Conservation (phyloP, 2,888 invertebrate species). For the Sphaerophoria rueppellii region DNA sequence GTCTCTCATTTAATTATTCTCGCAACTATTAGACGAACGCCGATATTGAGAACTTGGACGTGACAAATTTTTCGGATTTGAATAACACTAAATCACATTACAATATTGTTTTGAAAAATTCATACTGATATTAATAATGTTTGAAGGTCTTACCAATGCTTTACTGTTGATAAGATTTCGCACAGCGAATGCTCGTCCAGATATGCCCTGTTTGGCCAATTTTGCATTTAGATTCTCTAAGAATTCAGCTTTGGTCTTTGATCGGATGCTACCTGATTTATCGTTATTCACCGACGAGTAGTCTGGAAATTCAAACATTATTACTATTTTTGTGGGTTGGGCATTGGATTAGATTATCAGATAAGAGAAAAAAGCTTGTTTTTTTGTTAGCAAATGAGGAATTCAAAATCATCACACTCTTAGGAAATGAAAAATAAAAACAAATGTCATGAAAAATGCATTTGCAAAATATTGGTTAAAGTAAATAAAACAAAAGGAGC, state of each 20-base stretch:
- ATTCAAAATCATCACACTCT: conserved; percentile 62
- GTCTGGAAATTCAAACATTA: conserved; percentile 75
- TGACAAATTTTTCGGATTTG: conserved; percentile 79
- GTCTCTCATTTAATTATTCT: conserved; percentile 40
- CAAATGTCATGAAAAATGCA: conserved; percentile 67
- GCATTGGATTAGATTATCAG: conserved; percentile 5
- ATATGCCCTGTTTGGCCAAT: conserved; percentile 85
- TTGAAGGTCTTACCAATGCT: conserved; percentile 84
- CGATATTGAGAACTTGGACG: conserved; percentile 80
- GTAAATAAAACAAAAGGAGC: too few species aligned
- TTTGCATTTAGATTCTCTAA: conserved; percentile 92
- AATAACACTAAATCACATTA: conserved; percentile 74
- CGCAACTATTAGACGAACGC: conserved; percentile 55
- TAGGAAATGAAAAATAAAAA: conserved; percentile 57
- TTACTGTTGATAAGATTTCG: conserved; percentile 89
- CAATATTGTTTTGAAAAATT: conserved; percentile 21
- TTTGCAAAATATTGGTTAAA: conserved; percentile 55
- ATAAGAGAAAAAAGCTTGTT: conserved; percentile 48
- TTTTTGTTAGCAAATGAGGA: conserved; percentile 59
- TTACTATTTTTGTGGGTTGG: neutral
- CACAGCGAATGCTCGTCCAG: conserved; percentile 86
- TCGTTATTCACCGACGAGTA: conserved; percentile 82
- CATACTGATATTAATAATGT: conserved; percentile 20
- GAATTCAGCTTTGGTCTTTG: conserved; percentile 85
- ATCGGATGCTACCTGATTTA: conserved; percentile 81